These are phyloP conservation scores for Scomberomorus guttatus DNA, from an alignment of 2,797 vertebrate species.

Conservation along the genomic window DNA sequence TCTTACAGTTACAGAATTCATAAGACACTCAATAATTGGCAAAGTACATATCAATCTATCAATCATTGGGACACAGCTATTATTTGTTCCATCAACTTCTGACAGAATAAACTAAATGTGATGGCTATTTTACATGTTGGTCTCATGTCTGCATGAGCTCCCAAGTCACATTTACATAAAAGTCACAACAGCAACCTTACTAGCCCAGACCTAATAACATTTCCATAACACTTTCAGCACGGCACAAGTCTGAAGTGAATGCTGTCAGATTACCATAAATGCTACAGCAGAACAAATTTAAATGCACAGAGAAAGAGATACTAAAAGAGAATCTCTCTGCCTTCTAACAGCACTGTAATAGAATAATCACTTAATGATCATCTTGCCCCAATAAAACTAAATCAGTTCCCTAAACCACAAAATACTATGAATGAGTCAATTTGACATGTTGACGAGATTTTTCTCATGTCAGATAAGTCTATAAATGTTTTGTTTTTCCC, in stretches of 20 bases:
- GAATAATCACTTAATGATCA: background rate
- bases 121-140: background rate
- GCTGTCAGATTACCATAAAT: too few relatives aligned
- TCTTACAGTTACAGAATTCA: constrained; percentile 7
- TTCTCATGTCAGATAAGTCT: too few relatives aligned
- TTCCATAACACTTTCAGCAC: background rate
- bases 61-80: background rate
- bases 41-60: constrained; percentile 5
- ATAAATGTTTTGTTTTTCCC: too few relatives aligned
- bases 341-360: background rate
- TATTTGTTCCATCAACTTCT: background rate
- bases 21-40: background rate
- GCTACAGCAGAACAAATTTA: background rate
- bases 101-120: background rate
- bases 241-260: background rate
- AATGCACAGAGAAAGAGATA: background rate
- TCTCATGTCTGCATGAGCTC: background rate
- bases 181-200: background rate
- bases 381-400: too few relatives aligned
- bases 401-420: too few relatives aligned
- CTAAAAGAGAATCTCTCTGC: background rate
- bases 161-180: background rate
- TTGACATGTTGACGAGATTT: too few relatives aligned
- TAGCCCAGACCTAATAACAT: background rate
- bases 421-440: too few relatives aligned